Evolutionary conservation across 2,113 vertebrate genomes (phyloP).

Genomic region (Sisor rabdophorus): DNA sequence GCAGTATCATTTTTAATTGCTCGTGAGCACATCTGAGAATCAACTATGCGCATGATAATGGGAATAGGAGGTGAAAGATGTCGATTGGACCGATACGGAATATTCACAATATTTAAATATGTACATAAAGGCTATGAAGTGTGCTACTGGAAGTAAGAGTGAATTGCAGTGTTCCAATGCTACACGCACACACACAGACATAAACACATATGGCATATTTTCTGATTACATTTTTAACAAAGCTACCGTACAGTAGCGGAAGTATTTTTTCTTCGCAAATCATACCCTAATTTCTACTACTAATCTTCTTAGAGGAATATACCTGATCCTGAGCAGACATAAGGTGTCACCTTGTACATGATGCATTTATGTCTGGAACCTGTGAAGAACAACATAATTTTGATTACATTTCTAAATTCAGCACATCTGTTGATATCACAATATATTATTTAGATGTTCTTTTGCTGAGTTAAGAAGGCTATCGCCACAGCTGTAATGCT

Average conservation of each 20-base stretch:
- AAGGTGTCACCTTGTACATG: neutral
- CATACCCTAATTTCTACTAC: neutral
- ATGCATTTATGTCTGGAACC: neutral
- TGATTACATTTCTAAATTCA: slow-evolving; percentile 13
- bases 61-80: slow-evolving; percentile 36
- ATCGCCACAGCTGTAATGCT: neutral
- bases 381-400: slow-evolving; percentile 12
- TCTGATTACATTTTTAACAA: neutral
- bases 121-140: no score
- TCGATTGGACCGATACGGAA: slow-evolving; percentile 34
- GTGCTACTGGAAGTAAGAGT: neutral
- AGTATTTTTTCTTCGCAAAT: neutral
- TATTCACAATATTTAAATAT: no score
- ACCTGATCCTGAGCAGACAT: neutral
- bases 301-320: no score
- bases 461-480: slow-evolving; percentile 16
- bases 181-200: neutral
- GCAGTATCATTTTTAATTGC: slow-evolving; percentile 59
- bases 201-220: neutral
- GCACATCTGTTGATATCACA: slow-evolving; percentile 4
- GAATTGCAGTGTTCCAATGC: neutral
- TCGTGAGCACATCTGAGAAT: slow-evolving; percentile 51
- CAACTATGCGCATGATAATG: slow-evolving; percentile 51
- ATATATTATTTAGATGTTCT: slow-evolving; percentile 17
- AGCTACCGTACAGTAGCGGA: neutral